Conservation (phyloP, 2,888 invertebrate genomes). For the Sipha maydis region DNA sequence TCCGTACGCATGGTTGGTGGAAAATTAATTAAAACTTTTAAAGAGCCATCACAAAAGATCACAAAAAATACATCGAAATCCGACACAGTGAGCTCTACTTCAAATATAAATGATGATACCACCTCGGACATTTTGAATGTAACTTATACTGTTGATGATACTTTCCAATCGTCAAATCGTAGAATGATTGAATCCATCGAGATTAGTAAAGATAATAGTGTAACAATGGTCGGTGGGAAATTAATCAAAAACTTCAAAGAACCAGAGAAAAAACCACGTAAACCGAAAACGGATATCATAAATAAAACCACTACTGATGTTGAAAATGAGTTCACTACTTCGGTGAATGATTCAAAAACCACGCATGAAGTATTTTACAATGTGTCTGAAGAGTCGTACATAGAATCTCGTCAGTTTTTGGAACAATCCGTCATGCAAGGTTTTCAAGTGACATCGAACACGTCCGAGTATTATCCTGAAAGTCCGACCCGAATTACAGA, state of each 20-base stretch:
- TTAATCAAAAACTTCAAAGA: constrained; percentile 57
- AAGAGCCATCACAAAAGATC: neutral
- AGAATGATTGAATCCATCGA: constrained; percentile 13
- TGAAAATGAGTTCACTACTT: neutral
- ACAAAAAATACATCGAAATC: neutral
- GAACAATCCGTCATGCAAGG: constrained; percentile 47
- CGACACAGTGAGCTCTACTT: neutral
- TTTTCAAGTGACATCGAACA: constrained; percentile 43
- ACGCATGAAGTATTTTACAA: constrained; percentile 16
- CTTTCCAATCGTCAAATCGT: neutral
- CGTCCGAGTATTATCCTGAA: constrained; percentile 43
- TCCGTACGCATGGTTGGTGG: constrained; percentile 63
- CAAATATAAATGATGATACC: neutral
- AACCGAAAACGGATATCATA: neutral
- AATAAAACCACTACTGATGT: neutral
- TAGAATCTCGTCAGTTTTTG: constrained; percentile 39
- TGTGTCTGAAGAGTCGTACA: constrained; percentile 33
- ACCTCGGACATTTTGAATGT: neutral
- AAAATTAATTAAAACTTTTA: constrained; percentile 63
- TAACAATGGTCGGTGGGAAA: constrained; percentile 64
- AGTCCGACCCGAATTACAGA: constrained; percentile 12
- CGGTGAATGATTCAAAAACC: neutral
- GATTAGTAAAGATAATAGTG: neutral
- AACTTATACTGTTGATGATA: constrained; percentile 31
- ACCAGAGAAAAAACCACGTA: constrained; percentile 7